Evolutionary conservation across 2,888 invertebrate genomes (phyloP), one percentile per base, ranked within the genome.

Genomic region (Galeruca laticollis): DNA sequence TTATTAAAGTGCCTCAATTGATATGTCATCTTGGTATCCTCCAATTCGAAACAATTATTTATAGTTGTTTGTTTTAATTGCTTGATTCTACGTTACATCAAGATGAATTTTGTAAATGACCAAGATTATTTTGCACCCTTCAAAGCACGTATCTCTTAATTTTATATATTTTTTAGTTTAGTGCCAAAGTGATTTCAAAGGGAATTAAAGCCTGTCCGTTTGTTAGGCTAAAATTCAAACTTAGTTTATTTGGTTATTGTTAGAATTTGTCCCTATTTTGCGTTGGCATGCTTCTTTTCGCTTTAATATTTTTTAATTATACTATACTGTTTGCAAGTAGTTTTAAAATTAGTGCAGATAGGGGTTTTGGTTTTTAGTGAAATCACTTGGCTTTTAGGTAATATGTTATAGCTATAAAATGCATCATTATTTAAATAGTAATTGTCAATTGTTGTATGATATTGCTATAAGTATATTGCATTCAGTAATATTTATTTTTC

Each of bases 81-180:
- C 82, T 82, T 81, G 76, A 74, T 73, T 78, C 77, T 77, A 77
- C 77, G 73, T 73, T 79, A 68, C 74, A 73, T 76, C 79, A 80
- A 80, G 81, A 83, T 83, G 84, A 82, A 76, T 79, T 79, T 74
- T 71, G 63, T 76, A 75, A 71, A 67, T 69, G 79, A 79, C 77
- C 73, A 78, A 74, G 72, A 71, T 73, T 77, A 77, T 77, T 82
- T 80, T 76, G 71, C 77, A 77, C 80, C 81, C 75, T 83, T 82
- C 78, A 82, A 81, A 82, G 83, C 83, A 84, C 83, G 83, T 83
- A 84, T 82, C 80, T 81, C 75, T 77, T 75, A 76, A 57, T 65
- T 77, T 75, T 75, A 72, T 80, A 79, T 76, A 77, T 78, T 26
- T 77, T 74, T 77, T 78, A 77, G 75, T 76, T 78, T 72, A 71